Conservation (phyloP, 53 echinoderm and acorn worm species). For the Mesocentrotus franciscanus region DNA sequence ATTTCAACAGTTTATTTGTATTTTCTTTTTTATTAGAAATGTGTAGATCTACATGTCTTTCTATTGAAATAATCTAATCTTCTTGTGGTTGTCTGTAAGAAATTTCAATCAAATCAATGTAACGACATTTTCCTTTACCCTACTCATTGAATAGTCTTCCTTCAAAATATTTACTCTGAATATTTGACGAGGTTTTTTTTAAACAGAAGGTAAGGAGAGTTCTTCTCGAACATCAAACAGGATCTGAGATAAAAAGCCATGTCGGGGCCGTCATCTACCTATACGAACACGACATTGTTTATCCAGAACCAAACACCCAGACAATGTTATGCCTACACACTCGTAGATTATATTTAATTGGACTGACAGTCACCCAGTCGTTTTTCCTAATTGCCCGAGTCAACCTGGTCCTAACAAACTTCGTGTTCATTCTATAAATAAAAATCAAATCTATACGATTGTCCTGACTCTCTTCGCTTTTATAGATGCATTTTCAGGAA, state of each 20-base stretch:
- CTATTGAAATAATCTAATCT: no score
- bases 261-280: background rate
- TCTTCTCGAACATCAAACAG: background rate
- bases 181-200: background rate
- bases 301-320: background rate
- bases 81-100: no score
- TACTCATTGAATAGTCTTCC: background rate
- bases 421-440: background rate
- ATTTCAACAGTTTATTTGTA: no score
- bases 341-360: constrained; percentile 37
- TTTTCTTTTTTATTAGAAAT: no score
- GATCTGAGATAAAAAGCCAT: background rate
- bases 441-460: background rate
- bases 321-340: constrained; percentile 17
- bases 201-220: background rate
- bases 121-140: background rate
- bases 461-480: background rate
- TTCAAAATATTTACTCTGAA: background rate
- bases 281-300: background rate
- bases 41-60: no score
- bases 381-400: constrained; percentile 12
- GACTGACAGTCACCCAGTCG: constrained; percentile 10
- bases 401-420: background rate
- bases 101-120: no score
- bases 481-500: background rate